Conservation (phyloP, 64 coral and sea anemone species). For the Pocillopora verrucosa region DNA sequence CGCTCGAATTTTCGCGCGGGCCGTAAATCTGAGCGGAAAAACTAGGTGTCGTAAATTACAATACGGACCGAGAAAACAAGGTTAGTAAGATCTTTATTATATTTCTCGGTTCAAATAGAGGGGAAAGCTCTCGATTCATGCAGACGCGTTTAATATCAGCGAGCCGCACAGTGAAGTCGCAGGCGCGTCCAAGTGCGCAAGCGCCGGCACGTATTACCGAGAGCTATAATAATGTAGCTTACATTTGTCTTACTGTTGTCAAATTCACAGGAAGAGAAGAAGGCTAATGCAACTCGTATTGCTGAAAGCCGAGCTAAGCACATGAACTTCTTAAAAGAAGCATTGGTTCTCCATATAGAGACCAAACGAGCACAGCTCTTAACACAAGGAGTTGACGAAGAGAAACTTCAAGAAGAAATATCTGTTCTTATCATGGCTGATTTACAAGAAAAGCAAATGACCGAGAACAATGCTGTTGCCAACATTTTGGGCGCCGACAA, state of each 20-base stretch:
- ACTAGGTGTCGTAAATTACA: too few relatives aligned
- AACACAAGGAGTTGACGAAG: conserved; percentile 59
- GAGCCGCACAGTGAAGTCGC: too few relatives aligned
- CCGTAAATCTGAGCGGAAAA: too few relatives aligned
- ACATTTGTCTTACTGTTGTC: neutral
- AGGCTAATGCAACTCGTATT: conserved; percentile 58
- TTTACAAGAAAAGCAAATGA: conserved; percentile 91
- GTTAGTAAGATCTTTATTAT: too few relatives aligned
- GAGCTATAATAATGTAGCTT: neutral
- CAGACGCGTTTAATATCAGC: too few relatives aligned
- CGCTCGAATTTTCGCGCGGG: too few relatives aligned
- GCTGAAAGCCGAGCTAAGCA: conserved; percentile 66
- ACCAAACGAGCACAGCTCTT: conserved; percentile 56
- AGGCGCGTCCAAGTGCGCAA: too few relatives aligned
- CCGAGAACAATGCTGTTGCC: conserved; percentile 79
- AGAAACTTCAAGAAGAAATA: conserved; percentile 74
- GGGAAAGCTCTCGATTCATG: too few relatives aligned
- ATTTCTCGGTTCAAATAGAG: too few relatives aligned
- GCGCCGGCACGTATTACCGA: too few relatives aligned
- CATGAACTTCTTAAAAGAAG: conserved; percentile 80
- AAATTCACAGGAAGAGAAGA: conserved; percentile 72
- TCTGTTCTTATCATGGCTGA: conserved; percentile 81
- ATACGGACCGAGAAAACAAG: too few relatives aligned
- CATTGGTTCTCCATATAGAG: conserved; percentile 68
- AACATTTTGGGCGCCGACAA: conserved; percentile 76